Percentiles rank a stretch among this genome's conserved stretches.
Conservation (phyloP, 2,113 vertebrate genomes). For the Seriola aureovittata region DNA sequence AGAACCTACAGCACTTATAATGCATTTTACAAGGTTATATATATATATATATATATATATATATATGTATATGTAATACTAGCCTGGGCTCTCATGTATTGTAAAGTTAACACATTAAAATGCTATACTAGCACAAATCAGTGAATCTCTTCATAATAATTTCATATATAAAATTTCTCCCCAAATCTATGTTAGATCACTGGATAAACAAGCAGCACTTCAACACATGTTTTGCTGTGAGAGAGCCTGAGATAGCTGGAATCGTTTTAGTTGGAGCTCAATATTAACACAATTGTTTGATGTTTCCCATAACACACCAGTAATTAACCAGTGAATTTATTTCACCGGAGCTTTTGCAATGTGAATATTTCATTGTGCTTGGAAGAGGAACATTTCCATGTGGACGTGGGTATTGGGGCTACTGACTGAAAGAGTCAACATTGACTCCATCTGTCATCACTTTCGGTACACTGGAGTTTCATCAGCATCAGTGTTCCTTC, state of each 20-base stretch:
- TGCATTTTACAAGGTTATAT: not conserved
- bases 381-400: not conserved
- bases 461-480: not conserved
- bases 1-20: not conserved
- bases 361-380: constrained; percentile 1
- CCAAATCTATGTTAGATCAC: constrained; percentile 12
- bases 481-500: not conserved
- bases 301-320: not conserved
- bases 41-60: not conserved
- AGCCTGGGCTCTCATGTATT: not conserved
- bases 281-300: constrained; percentile 14
- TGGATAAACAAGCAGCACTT: constrained; percentile 34
- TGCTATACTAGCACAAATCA: not conserved
- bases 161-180: not conserved
- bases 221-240: not conserved
- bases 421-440: not conserved
- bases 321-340: not conserved
- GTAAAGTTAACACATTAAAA: constrained; percentile 8
- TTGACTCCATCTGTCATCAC: not conserved
- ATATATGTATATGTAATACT: not conserved
- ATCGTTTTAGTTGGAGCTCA: constrained; percentile 27
- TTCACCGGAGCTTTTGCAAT: constrained; percentile 1
- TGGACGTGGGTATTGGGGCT: not conserved
- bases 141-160: constrained; percentile 16
- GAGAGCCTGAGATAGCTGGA: not conserved